Evolutionary conservation across 1,140 invertebrate species (phyloP).

Genomic region (Anastrepha ludens): DNA sequence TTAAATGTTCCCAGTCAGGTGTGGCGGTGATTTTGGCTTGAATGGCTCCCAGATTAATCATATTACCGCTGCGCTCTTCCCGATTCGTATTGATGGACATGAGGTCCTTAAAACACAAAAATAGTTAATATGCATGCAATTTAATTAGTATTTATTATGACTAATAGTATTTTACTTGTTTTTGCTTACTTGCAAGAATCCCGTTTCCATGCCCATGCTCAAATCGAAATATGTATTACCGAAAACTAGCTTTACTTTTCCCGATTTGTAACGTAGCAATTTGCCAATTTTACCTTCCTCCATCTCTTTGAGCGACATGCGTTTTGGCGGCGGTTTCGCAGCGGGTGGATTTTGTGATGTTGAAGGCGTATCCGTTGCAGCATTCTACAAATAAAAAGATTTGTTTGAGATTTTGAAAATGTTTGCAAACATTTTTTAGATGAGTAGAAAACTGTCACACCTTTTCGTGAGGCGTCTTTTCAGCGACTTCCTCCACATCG

Average conservation of each 20-base stretch:
- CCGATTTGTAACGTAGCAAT: constrained; percentile 76
- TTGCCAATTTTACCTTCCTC: constrained; percentile 78
- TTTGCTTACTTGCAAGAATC: constrained; percentile 69
- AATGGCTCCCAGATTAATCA: constrained; percentile 73
- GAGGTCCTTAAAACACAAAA: constrained; percentile 64
- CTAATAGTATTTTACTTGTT: constrained; percentile 54
- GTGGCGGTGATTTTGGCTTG: constrained; percentile 72
- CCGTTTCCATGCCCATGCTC: constrained; percentile 72
- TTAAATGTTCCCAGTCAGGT: constrained; percentile 73
- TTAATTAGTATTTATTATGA: background rate
- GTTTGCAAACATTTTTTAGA: too few species aligned
- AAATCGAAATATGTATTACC: constrained; percentile 77
- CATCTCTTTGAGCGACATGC: constrained; percentile 64
- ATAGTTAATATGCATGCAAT: background rate
- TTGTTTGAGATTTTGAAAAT: too few species aligned
- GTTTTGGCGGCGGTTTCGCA: constrained; percentile 29
- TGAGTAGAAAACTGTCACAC: background rate
- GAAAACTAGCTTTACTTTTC: constrained; percentile 76
- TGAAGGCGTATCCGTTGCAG: background rate
- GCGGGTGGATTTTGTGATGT: constrained; percentile 56
- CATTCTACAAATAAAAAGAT: background rate
- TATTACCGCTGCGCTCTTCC: constrained; percentile 71
- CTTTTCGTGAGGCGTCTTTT: background rate
- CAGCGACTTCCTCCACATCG: constrained; percentile 59
- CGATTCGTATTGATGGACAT: constrained; percentile 71